phyloP scores from a whole-genome alignment of 2,113 vertebrate genomes.

The Plestiodon gilberti region DNA sequence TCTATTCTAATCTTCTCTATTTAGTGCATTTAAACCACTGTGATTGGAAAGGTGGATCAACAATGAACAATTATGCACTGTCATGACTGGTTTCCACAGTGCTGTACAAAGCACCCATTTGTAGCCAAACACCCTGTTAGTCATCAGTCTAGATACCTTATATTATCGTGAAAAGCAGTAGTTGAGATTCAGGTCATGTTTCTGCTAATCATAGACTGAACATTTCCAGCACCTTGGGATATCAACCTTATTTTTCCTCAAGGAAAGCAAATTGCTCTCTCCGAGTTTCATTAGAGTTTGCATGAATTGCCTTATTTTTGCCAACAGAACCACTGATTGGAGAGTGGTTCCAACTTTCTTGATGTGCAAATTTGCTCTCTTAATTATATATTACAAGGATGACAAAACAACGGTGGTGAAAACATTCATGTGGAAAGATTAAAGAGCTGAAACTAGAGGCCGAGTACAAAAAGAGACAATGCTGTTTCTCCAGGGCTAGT shows the following conservation, averaged over 20 bases:
- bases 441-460: constrained; percentile 30
- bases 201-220: constrained; percentile 51
- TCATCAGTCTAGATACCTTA: constrained; percentile 22
- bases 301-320: constrained; percentile 57
- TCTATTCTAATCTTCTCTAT: neutral
- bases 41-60: constrained; percentile 6
- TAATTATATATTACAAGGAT: constrained; percentile 54
- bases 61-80: neutral
- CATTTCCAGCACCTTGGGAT: constrained; percentile 32
- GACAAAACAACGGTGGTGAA: constrained; percentile 43
- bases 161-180: constrained; percentile 24
- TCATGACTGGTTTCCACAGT: constrained; percentile 4
- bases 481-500: neutral
- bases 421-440: constrained; percentile 25
- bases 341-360: constrained; percentile 41
- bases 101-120: neutral
- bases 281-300: constrained; percentile 57
- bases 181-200: constrained; percentile 55
- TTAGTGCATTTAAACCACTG: accelerated
- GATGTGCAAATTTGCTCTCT: constrained; percentile 43
- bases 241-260: constrained; percentile 55
- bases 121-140: neutral
- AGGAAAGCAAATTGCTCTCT: constrained; percentile 55
- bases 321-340: constrained; percentile 53
- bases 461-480: constrained; percentile 13